phyloP scores from a whole-genome alignment of 1,140 invertebrate species.

The Panulirus ornatus region DNA sequence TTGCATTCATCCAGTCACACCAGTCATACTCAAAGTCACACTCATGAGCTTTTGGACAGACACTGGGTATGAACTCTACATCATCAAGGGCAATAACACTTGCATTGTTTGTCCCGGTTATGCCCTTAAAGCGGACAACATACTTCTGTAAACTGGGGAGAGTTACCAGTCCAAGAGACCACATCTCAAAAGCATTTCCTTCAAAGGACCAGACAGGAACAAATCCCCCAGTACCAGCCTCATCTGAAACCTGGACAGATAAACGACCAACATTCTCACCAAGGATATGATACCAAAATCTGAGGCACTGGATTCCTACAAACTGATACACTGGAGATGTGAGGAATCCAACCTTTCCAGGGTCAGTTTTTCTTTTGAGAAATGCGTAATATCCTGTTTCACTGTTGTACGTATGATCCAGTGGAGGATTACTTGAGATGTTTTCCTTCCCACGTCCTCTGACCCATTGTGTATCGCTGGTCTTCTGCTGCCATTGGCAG shows the following conservation, averaged over 20 bases:
- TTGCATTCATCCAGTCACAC: slow-evolving; percentile 56
- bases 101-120: slow-evolving; percentile 32
- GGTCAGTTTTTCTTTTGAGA: background rate
- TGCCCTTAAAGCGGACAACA: slow-evolving; percentile 42
- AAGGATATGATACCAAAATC: slow-evolving; percentile 61
- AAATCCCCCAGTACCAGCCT: background rate
- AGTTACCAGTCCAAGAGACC: slow-evolving; percentile 50
- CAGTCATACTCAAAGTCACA: slow-evolving; percentile 63
- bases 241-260: slow-evolving; percentile 15
- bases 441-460: slow-evolving; percentile 52
- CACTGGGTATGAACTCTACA: slow-evolving; percentile 52
- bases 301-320: slow-evolving; percentile 60
- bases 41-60: slow-evolving; percentile 29
- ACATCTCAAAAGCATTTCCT: slow-evolving; percentile 55
- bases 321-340: slow-evolving; percentile 43
- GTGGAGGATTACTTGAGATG: slow-evolving; percentile 17
- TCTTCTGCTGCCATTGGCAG: slow-evolving; percentile 47
- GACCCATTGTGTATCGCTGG: slow-evolving; percentile 25
- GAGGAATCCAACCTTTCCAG: slow-evolving; percentile 34
- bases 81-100: slow-evolving; percentile 65
- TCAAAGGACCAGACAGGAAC: slow-evolving; percentile 12
- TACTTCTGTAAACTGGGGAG: slow-evolving; percentile 27
- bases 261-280: slow-evolving; percentile 56
- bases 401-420: slow-evolving; percentile 51
- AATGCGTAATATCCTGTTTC: slow-evolving; percentile 51